Percentiles rank a stretch among this genome's conserved stretches.
These are phyloP conservation scores for Anser brachyrhynchus DNA, from an alignment of 2,113 vertebrate genomes.

Conservation along the genomic window DNA sequence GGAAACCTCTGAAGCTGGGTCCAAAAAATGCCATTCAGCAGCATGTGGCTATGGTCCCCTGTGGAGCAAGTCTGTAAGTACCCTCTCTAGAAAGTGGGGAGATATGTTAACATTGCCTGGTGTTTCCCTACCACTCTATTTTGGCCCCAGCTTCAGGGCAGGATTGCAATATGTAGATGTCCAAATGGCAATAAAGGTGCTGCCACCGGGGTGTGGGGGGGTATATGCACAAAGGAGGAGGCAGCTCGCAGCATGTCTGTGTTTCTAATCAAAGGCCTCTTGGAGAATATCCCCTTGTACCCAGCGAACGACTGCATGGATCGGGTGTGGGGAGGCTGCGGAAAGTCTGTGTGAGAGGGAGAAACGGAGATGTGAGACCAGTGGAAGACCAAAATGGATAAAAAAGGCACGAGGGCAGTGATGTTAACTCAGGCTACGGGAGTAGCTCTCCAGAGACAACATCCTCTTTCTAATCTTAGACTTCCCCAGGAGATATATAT, in stretches of 20 bases:
- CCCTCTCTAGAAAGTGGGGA: neutral
- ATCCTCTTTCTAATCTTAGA: neutral
- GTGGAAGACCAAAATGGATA: neutral
- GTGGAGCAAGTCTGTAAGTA: neutral
- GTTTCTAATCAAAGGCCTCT: neutral
- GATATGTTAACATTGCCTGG: rapidly evolving
- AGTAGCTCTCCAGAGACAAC: neutral
- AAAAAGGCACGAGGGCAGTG: neutral
- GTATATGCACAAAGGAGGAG: rapidly evolving
- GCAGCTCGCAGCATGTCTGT: neutral
- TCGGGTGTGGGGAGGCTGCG: neutral
- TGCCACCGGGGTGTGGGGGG: neutral
- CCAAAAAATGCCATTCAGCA: neutral
- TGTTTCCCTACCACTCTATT: neutral
- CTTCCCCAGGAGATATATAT: neutral
- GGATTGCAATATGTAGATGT: neutral
- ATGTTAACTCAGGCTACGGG: neutral
- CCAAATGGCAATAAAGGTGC: neutral
- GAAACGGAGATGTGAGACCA: neutral
- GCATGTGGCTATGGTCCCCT: neutral
- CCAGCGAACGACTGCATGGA: rapidly evolving
- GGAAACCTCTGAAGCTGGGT: neutral
- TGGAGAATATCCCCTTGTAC: neutral
- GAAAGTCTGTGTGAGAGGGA: neutral
- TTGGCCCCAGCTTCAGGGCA: neutral